Base-by-base conservation (phyloP, 2,113 vertebrate genomes). In the Glaucidium brasilianum region DNA sequence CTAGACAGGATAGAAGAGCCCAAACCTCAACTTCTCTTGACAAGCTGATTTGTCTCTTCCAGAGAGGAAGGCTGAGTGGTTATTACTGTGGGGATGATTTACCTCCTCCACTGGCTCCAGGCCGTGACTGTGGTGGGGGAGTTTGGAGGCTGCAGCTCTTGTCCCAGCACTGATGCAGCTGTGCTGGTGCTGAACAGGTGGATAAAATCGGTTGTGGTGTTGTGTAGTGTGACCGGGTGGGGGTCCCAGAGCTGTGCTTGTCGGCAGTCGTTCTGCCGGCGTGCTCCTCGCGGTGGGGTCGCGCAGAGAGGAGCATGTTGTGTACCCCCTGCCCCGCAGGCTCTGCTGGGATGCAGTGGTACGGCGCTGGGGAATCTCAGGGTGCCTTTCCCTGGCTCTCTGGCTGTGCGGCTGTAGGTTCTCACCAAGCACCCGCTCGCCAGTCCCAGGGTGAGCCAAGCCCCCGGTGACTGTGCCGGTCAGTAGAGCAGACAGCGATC, bases 391-490 rank as follows among this genome's bases (percentile, higher is more conserved):
- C 12, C 0, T 47, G 22, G 3, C 64, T 53, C 0, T n/a, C 47
- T 2, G 6, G 41, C 34, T 53, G 34, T 0, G 0, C 49, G 64
- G 55, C 49, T 71, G 35, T 55, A 1, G 0, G 50, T 1, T 1
- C 37, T 58, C 39, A 23, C 47, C 0, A 0, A 62, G 81, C 41
- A 16, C 32, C 16, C 0, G 1, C 39, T 90, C 8, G 2, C 52
- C 20, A 2, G 3, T 37, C 11, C 41, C 60, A 37, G 67, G 43
- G 9, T 22, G 14, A 58, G 35, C 21, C 13, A 4, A 45, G 69
- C 34, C 39, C 19, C 0, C 0, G 35, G 68, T 4, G 3, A 12
- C 56, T 43, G 16, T 64, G 23, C 18, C 2, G 2, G n/a, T 29
- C 39, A 34, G 29, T 9, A 35, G 49, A 76, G 53, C 77, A 64